Base-by-base conservation (phyloP, 2,113 vertebrate species). In the Sterrhoptilus dennistouni region DNA sequence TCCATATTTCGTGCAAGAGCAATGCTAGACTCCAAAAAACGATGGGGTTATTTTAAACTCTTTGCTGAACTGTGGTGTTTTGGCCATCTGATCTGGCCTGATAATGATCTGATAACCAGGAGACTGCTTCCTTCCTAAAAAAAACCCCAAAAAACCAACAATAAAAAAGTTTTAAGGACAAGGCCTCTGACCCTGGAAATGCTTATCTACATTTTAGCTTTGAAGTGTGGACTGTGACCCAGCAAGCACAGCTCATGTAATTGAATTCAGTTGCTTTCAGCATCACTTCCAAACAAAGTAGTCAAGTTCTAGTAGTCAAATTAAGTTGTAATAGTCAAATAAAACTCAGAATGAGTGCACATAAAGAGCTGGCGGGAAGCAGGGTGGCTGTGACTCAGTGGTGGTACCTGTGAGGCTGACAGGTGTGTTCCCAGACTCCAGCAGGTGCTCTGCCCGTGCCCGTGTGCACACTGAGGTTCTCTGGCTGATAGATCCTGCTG, bases 121-220 rank as follows among this genome's bases (percentile, higher is more conserved):
- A 72, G 50, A 80, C 90, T 74, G 35, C 56, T 97, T 97, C 90
- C 92, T 95, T 92, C 88, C 85, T 85, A 44, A 9, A 70, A 50
- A 75, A 80, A 38, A 14, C 4, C 6, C 22, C 8, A 29, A 5
- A 13, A 74, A 50, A 11, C 15, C 29, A 35, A 29, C 29, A 21
- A 23, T 23, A 45, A 40, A 10, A 27, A 23, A 15, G 6, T 57
- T 85, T 78, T 91, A 66, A 81, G 71, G 85, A 96, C 68, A 77
- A 71, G 66, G 35, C 50, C 59, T 87, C 44, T 94, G 66, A 77
- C 86, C 83, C 53, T 93, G 72, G n/a, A 81, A 94, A 68, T 78
- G 36, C 76, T 71, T 94, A 83, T 83, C 71, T 90, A 13, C 74
- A 12, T 92, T 81, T 80, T 87, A 90, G 59, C 64, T 88, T 60